phyloP scores from a whole-genome alignment of 2,113 vertebrate species.

The Pedionomus torquatus region DNA sequence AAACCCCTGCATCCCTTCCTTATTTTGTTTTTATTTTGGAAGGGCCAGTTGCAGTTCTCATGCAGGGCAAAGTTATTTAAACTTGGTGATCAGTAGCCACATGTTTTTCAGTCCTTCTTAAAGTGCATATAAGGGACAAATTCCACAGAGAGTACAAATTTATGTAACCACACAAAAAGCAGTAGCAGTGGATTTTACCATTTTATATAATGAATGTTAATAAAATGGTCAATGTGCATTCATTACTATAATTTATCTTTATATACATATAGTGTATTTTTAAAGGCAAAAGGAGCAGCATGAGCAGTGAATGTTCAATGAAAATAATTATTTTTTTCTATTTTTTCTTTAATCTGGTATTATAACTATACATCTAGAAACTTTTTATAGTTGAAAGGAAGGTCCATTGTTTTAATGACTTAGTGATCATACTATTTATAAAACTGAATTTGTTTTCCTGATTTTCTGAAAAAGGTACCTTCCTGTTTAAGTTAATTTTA shows the following conservation, averaged over 20 bases:
- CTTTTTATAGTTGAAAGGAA: conserved; percentile 61
- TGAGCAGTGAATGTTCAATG: background rate
- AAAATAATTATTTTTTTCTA: background rate
- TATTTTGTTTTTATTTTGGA: conserved; percentile 37
- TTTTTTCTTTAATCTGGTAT: background rate
- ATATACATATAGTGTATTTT: background rate
- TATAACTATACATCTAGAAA: conserved; percentile 2
- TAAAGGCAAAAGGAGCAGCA: background rate
- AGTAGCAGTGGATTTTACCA: background rate
- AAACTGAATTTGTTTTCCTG: conserved; percentile 73
- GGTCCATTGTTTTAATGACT: conserved; percentile 72
- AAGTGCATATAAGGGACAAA: background rate
- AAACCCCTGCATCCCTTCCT: conserved; percentile 12
- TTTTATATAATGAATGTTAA: background rate
- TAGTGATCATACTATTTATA: conserved; percentile 71
- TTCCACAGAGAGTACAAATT: conserved; percentile 25
- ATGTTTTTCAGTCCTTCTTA: conserved; percentile 1
- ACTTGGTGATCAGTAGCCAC: background rate
- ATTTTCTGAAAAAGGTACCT: conserved; percentile 82
- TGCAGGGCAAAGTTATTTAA: conserved; percentile 3
- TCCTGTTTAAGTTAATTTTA: conserved; percentile 83
- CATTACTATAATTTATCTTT: background rate
- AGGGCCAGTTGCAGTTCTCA: background rate
- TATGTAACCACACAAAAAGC: background rate
- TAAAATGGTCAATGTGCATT: background rate